phyloP scores from a whole-genome alignment of 1,140 invertebrate genomes.

The Leptinotarsa lineolata region DNA sequence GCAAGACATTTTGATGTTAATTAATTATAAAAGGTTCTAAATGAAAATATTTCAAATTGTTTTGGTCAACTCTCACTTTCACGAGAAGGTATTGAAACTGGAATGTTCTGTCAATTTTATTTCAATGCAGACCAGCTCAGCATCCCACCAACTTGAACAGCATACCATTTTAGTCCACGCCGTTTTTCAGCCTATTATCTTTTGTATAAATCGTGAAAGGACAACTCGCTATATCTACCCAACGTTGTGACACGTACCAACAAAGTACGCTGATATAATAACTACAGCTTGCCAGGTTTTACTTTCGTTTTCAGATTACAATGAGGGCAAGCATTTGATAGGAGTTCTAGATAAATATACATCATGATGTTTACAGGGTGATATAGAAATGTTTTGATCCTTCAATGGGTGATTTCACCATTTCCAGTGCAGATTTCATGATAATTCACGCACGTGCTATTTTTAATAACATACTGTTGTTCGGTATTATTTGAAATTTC shows the following conservation, averaged over 20 bases:
- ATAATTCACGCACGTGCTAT: too few species aligned
- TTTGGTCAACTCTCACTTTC: too few species aligned
- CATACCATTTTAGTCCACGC: background rate
- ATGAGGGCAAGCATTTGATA: background rate
- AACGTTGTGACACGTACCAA: background rate
- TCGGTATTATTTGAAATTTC: too few species aligned
- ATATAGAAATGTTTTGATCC: too few species aligned
- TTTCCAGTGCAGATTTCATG: too few species aligned
- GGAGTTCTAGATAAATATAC: background rate
- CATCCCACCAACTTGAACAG: background rate
- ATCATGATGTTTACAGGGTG: too few species aligned
- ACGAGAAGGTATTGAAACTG: too few species aligned
- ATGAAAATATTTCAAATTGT: too few species aligned
- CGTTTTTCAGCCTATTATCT: background rate
- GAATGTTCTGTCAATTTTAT: background rate
- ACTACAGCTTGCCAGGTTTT: background rate
- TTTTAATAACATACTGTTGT: too few species aligned
- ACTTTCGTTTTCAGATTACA: background rate
- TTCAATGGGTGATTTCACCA: too few species aligned
- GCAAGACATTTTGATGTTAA: too few species aligned
- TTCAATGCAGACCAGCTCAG: background rate
- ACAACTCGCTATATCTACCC: constrained; percentile 2
- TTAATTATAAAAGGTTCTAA: too few species aligned
- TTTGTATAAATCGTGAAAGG: constrained; percentile 6
- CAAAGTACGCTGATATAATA: background rate